These are phyloP conservation scores for Hepsetus odoe DNA, from an alignment of 2,113 vertebrate species.

Conservation along the genomic window DNA sequence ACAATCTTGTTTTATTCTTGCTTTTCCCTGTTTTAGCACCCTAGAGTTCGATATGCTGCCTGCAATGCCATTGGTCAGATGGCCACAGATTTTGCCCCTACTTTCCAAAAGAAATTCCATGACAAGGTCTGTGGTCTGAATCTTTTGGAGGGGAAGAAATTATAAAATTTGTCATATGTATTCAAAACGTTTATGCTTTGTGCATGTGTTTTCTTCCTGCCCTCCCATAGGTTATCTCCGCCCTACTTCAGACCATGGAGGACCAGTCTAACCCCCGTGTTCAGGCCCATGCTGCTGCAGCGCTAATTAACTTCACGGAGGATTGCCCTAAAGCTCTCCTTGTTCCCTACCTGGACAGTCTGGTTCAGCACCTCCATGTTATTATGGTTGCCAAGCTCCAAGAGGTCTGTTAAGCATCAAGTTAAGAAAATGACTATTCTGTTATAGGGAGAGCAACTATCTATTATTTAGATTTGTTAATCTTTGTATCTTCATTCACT, in stretches of 20 bases:
- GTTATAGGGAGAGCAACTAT: no score
- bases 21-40: slow-evolving; percentile 80
- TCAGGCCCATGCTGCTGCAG: slow-evolving; percentile 95
- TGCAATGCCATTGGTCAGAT: slow-evolving; percentile 98
- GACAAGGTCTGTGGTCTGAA: no score
- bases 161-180: not conserved
- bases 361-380: slow-evolving; percentile 94
- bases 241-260: slow-evolving; percentile 95
- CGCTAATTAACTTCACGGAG: slow-evolving; percentile 98
- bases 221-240: slow-evolving; percentile 86
- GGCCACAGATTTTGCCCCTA: slow-evolving; percentile 97
- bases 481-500: no score
- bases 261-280: slow-evolving; percentile 95
- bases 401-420: slow-evolving; percentile 81
- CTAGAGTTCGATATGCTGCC: slow-evolving; percentile 92
- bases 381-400: slow-evolving; percentile 97
- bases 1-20: not conserved
- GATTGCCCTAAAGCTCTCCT: slow-evolving; percentile 96
- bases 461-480: no score
- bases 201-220: not conserved
- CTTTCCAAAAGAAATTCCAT: slow-evolving; percentile 98
- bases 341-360: slow-evolving; percentile 89
- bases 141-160: no score
- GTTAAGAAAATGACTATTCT: no score
- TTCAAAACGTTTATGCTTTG: not conserved